phyloP scores from a whole-genome alignment of 2,888 invertebrate genomes.

The Hecatera dysodea region DNA sequence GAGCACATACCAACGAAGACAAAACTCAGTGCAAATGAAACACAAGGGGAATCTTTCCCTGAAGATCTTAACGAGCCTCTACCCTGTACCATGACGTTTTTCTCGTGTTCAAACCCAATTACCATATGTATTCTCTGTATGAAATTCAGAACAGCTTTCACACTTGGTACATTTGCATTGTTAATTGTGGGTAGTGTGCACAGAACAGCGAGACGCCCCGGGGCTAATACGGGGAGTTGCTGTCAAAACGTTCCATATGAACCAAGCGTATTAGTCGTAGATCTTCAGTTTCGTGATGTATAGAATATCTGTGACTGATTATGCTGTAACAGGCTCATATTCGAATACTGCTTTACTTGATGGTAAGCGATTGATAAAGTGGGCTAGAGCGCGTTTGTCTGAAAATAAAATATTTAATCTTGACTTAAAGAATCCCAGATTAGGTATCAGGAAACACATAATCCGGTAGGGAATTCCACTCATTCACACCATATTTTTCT shows the following conservation, averaged over 20 bases:
- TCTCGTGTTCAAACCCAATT: constrained; percentile 82
- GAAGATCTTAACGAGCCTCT: constrained; percentile 75
- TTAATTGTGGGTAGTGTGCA: constrained; percentile 82
- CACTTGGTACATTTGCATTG: constrained; percentile 87
- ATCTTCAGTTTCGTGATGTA: not conserved
- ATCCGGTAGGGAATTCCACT: too few relatives aligned
- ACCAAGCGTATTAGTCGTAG: not conserved
- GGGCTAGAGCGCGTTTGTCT: too few relatives aligned
- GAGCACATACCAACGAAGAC: constrained; percentile 40
- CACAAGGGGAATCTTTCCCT: constrained; percentile 45
- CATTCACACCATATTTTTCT: too few relatives aligned
- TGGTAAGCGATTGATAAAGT: too few relatives aligned
- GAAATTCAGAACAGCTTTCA: constrained; percentile 87
- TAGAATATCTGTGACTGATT: not conserved
- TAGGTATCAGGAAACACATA: too few relatives aligned
- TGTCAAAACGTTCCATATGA: not conserved
- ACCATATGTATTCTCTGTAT: constrained; percentile 87
- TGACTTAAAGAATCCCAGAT: too few relatives aligned
- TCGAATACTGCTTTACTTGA: too few relatives aligned
- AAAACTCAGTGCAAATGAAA: constrained; percentile 51
- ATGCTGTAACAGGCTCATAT: too few relatives aligned
- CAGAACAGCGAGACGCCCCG: not conserved
- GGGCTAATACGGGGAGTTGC: not conserved
- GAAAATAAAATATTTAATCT: too few relatives aligned
- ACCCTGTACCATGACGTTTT: constrained; percentile 78